phyloP scores from a whole-genome alignment of 37 sponge, comb jelly and placozoan species.

The Halisarca cf. caerulea region DNA sequence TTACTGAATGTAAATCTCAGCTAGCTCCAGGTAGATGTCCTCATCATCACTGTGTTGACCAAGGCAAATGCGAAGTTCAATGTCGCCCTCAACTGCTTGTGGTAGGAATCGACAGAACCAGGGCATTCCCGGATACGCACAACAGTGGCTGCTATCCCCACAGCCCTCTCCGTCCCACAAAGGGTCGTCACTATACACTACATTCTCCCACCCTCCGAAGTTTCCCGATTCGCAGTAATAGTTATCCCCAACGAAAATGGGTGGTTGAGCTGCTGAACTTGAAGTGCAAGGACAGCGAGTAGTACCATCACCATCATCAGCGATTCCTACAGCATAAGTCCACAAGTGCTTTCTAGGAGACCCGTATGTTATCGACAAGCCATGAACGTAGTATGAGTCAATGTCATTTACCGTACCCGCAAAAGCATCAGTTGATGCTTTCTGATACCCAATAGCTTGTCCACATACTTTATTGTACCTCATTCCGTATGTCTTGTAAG shows the following conservation, averaged over 20 bases:
- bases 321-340: constrained; percentile 1
- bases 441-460: constrained; percentile 14
- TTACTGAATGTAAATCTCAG: constrained; percentile 26
- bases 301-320: constrained; percentile 7
- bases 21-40: not conserved
- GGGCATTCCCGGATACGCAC: constrained; percentile 2
- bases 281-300: constrained; percentile 21
- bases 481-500: not conserved
- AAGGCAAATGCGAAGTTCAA: constrained; percentile 13
- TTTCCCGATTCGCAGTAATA: constrained; percentile 20
- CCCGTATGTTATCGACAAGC: constrained; percentile 20
- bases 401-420: not conserved
- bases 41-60: not conserved
- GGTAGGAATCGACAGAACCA: constrained; percentile 31
- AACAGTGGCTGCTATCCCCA: constrained; percentile 22
- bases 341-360: constrained; percentile 5
- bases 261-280: not conserved
- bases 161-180: constrained; percentile 29
- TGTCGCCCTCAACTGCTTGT: not conserved
- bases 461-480: constrained; percentile 15
- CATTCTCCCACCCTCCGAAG: not conserved
- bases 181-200: not conserved
- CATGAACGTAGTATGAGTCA: constrained; percentile 21
- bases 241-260: constrained; percentile 8
- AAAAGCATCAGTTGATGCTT: not conserved